phyloP scores from a whole-genome alignment of 2,888 invertebrate species.

The Eumerus sabulonum region DNA sequence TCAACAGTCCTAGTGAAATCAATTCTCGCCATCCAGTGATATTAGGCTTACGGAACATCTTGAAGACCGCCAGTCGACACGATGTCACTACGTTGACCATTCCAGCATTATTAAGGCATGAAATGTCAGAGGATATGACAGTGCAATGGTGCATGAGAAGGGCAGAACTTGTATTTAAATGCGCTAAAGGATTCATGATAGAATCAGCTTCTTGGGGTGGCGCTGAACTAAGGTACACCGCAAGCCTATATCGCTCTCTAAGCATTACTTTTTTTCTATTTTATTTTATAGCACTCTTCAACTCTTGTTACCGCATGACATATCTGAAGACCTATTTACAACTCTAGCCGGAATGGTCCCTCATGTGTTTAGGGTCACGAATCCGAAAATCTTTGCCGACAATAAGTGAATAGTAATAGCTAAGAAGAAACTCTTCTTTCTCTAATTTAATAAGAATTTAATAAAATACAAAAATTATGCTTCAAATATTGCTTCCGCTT shows the following conservation, averaged over 20 bases:
- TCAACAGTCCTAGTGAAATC: conserved; percentile 87
- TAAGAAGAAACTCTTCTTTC: not conserved
- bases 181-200: conserved; percentile 99
- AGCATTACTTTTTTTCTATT: not conserved
- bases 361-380: conserved; percentile 95
- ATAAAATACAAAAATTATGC: not conserved
- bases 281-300: conserved; percentile 75
- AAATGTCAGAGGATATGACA: conserved; percentile 98
- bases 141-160: conserved; percentile 97
- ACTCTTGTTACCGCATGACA: conserved; percentile 87
- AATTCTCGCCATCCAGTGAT: conserved; percentile 97
- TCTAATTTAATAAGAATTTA: not conserved
- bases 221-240: conserved; percentile 88
- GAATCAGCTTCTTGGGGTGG: conserved; percentile 97
- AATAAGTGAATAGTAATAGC: conserved; percentile 70
- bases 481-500: not conserved
- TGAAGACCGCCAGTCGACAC: conserved; percentile 96
- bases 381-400: conserved; percentile 89
- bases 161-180: conserved; percentile 98
- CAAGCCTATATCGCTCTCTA: conserved; percentile 81
- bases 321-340: conserved; percentile 90
- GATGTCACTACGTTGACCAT: conserved; percentile 96
- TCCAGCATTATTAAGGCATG: conserved; percentile 94
- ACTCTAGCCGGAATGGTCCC: conserved; percentile 93
- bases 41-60: conserved; percentile 94